Evolutionary conservation across 2,113 vertebrate genomes (phyloP), one percentile per base, ranked within the genome.

Genomic region (Hipposideros armiger): DNA sequence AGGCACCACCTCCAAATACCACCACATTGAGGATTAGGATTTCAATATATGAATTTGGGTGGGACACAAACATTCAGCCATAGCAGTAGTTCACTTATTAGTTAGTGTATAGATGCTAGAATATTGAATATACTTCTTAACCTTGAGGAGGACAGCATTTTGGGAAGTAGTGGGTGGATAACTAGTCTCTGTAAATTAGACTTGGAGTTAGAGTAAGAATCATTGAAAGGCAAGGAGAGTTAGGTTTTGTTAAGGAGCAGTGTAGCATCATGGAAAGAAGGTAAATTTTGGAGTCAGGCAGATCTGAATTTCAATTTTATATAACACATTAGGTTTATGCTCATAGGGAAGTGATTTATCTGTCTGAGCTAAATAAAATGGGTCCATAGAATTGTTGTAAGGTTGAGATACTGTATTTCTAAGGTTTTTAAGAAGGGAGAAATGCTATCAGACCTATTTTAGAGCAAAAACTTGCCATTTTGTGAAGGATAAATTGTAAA

Each of bases 291-390:
- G 45, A 94, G 30, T 19, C 36, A 77, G 42, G n/a, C 22, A 62
- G 36, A 76, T 62, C n/a, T 94, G 40, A 87, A 82, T 88, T 88
- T 74, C 76, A 76, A 88, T 76, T 95, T 74, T 67, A 11, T 87
- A 13, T 50, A 76, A 54, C n/a, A 62, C 13, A 6, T 87, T 81
- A 82, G 42, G 13, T 62, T 96, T 73, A 52, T 83, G 58, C 17
- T 76, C 69, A 40, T 4, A 62, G 36, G 30, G 70, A 82, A 80
- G 14, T 42, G 45, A 81, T 74, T 87, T 19, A 45, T 90, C 47
- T 67, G 94, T 95, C 77, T 60, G 36, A 80, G 32, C 36, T 85
- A 40, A 89, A 64, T 64, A 77, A 72, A 91, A 50, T 73, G 32
- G 40, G 8, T 7, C 78, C 47, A 28, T 66, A 66, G 72, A 87